Conservation (phyloP, 2,113 vertebrate species). For the Tylochromis polylepis region DNA sequence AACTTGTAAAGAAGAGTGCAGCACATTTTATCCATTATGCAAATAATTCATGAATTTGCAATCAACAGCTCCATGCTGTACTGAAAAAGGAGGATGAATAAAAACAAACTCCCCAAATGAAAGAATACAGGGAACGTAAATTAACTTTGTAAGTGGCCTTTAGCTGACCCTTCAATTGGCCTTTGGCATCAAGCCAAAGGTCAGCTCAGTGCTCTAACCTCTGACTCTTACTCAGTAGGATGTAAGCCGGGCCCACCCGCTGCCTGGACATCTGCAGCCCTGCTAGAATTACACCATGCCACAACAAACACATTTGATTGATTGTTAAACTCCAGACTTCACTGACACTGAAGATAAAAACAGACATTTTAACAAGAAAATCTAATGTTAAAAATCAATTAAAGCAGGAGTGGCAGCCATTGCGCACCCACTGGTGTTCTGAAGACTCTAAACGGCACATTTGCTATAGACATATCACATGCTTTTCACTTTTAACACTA, state of each 20-base stretch:
- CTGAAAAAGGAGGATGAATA: not conserved
- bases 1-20: not conserved
- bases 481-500: not conserved
- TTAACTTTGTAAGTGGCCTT: not conserved
- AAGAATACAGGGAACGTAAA: conserved; percentile 9
- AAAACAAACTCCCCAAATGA: not conserved
- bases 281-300: conserved; percentile 25
- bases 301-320: conserved; percentile 2
- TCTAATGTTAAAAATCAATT: not conserved
- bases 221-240: conserved; percentile 17
- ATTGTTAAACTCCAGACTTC: not conserved
- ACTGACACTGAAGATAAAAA: not conserved
- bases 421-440: not conserved
- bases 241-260: conserved; percentile 29
- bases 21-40: not conserved
- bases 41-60: not conserved
- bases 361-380: not conserved
- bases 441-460: not conserved
- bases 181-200: conserved; percentile 4
- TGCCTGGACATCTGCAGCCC: conserved; percentile 25
- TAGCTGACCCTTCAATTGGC: conserved; percentile 13
- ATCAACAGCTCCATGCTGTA: not conserved
- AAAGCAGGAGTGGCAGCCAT: not conserved
- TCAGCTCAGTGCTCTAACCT: conserved; percentile 29
- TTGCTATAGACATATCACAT: not conserved